Evolutionary conservation across 2,113 vertebrate species (phyloP).

Genomic region (Myodes glareolus): DNA sequence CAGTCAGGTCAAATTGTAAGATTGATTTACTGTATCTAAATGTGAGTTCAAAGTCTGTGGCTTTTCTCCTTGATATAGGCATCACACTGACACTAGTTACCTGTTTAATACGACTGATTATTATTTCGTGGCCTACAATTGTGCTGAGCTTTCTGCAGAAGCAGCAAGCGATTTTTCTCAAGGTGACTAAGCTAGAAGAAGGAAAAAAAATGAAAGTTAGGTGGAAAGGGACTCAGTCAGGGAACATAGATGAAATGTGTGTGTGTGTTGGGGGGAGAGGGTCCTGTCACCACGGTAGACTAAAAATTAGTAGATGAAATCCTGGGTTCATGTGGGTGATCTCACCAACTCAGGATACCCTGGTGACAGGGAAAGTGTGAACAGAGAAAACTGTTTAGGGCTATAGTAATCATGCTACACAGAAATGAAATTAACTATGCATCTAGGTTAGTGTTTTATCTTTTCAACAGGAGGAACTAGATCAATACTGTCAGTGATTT

Average conservation of each 20-base stretch:
- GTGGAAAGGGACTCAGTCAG: background rate
- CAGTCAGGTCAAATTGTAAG: background rate
- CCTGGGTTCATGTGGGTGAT: background rate
- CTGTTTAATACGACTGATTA: background rate
- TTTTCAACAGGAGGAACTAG: background rate
- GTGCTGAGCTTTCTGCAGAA: background rate
- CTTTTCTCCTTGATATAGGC: background rate
- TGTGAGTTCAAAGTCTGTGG: background rate
- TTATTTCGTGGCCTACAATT: constrained; percentile 36
- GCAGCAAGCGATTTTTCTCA: constrained; percentile 23
- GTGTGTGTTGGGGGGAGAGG: background rate
- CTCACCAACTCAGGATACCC: background rate
- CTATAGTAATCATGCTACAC: background rate
- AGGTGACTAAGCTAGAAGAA: background rate
- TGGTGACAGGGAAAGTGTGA: background rate
- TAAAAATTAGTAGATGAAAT: background rate
- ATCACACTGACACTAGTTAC: background rate
- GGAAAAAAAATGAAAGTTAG: background rate
- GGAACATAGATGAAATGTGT: background rate
- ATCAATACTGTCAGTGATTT: background rate
- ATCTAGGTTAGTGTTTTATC: background rate
- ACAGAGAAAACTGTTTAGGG: background rate
- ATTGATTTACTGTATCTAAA: background rate
- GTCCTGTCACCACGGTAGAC: background rate
- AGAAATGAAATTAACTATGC: background rate